Evolutionary conservation across 2,113 vertebrate species (phyloP).

Genomic region (Ptyas mucosa): DNA sequence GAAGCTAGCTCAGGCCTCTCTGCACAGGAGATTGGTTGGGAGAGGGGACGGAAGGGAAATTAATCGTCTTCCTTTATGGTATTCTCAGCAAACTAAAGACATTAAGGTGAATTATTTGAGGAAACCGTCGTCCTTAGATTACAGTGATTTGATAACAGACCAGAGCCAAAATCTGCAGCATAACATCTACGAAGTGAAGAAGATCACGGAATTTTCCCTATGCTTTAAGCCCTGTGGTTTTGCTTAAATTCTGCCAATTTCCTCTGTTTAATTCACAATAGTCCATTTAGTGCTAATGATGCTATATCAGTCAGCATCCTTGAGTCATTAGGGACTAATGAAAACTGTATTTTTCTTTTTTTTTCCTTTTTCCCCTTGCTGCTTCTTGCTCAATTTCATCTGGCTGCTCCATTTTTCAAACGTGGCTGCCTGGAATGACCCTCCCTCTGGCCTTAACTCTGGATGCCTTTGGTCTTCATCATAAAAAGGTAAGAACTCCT

Average conservation of each 20-base stretch:
- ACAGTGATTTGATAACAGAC: constrained; percentile 27
- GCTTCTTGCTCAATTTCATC: background rate
- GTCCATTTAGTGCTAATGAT: constrained; percentile 46
- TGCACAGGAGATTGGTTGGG: background rate
- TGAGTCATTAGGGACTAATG: background rate
- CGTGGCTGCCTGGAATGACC: background rate
- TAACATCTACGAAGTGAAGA: constrained; percentile 43
- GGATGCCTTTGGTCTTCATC: constrained; percentile 9
- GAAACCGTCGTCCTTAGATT: constrained; percentile 24
- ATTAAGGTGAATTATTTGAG: background rate
- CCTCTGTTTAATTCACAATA: constrained; percentile 42
- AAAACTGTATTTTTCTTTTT: constrained; percentile 16
- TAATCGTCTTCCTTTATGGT: background rate
- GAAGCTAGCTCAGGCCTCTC: background rate
- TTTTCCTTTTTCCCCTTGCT: background rate
- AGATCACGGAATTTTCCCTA: constrained; percentile 42
- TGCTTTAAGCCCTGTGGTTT: constrained; percentile 40
- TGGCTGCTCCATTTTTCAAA: constrained; percentile 1
- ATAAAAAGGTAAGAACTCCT: constrained; percentile 9
- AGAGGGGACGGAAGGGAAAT: background rate
- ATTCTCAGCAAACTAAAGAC: background rate
- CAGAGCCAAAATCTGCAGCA: constrained; percentile 17
- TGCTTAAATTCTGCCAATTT: constrained; percentile 21
- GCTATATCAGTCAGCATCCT: constrained; percentile 44
- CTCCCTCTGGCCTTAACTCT: background rate